Percentiles rank a stretch among this genome's conserved stretches.
phyloP scores from a whole-genome alignment of 2,113 vertebrate genomes.

The Hypanus sabinus region DNA sequence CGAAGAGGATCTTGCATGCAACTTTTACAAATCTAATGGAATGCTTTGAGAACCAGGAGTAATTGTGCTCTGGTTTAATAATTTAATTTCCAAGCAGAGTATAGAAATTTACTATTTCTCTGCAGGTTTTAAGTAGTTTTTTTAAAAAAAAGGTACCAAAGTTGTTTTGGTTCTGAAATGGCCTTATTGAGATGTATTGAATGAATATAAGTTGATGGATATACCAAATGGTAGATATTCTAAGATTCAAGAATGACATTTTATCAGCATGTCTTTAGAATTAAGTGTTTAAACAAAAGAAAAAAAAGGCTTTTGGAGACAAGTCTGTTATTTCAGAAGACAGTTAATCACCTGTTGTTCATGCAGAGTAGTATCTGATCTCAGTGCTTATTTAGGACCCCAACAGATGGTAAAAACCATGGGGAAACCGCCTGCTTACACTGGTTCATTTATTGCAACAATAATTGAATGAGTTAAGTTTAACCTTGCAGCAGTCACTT shows the following conservation, averaged over 20 bases:
- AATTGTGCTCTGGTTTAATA: background rate
- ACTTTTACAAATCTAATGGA: background rate
- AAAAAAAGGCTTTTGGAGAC: background rate
- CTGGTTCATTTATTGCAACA: background rate
- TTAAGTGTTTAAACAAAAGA: background rate
- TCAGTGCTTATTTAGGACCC: background rate
- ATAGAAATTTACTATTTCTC: background rate
- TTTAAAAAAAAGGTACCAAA: background rate
- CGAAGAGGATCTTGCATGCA: background rate
- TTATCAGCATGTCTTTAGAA: background rate
- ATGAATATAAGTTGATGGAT: background rate
- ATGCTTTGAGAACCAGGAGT: background rate
- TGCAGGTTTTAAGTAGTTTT: background rate
- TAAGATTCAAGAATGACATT: background rate
- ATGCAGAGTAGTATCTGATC: background rate
- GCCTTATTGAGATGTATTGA: background rate
- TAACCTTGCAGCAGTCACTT: background rate
- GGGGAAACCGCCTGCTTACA: background rate
- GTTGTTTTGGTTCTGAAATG: background rate
- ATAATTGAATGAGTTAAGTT: background rate
- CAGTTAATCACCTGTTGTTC: constrained; percentile 8
- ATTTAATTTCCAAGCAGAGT: background rate
- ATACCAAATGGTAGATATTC: background rate
- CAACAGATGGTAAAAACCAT: background rate
- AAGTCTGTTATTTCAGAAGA: background rate